Conservation (phyloP, 2,113 vertebrate genomes). For the Equus przewalskii region DNA sequence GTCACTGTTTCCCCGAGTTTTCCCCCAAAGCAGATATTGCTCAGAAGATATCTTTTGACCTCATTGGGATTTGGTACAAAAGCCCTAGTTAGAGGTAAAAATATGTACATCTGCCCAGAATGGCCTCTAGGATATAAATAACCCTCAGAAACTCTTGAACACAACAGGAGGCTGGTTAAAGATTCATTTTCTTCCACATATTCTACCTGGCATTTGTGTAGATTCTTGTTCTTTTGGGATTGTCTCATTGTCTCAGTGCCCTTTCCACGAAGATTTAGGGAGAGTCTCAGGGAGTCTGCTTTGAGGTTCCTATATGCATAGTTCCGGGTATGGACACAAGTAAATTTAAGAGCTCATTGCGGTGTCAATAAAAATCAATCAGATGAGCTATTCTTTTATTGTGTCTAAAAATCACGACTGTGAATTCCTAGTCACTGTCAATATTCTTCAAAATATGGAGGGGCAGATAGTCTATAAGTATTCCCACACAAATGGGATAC, state of each 20-base stretch:
- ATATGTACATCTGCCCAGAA: neutral
- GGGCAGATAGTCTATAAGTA: neutral
- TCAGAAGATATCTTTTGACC: neutral
- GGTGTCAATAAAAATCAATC: neutral
- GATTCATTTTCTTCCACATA: neutral
- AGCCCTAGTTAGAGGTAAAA: neutral
- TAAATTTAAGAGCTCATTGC: neutral
- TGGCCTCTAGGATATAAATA: neutral
- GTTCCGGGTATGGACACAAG: neutral
- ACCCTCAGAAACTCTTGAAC: neutral
- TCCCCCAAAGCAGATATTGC: neutral
- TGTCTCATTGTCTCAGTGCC: neutral
- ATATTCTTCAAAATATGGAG: slow-evolving; percentile 38
- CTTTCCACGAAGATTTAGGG: neutral
- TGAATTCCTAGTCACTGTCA: neutral
- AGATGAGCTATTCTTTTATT: neutral
- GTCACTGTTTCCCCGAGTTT: neutral
- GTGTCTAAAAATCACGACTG: slow-evolving; percentile 3
- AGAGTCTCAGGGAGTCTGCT: neutral
- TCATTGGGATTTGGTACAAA: neutral
- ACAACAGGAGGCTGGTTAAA: neutral
- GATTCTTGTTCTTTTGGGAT: neutral
- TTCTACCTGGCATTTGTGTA: neutral
- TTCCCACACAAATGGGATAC: neutral
- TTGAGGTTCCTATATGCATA: neutral